Percentiles rank a stretch among this genome's conserved stretches.
phyloP scores from a whole-genome alignment of 2,797 vertebrate species.

The Onychomys torridus region DNA sequence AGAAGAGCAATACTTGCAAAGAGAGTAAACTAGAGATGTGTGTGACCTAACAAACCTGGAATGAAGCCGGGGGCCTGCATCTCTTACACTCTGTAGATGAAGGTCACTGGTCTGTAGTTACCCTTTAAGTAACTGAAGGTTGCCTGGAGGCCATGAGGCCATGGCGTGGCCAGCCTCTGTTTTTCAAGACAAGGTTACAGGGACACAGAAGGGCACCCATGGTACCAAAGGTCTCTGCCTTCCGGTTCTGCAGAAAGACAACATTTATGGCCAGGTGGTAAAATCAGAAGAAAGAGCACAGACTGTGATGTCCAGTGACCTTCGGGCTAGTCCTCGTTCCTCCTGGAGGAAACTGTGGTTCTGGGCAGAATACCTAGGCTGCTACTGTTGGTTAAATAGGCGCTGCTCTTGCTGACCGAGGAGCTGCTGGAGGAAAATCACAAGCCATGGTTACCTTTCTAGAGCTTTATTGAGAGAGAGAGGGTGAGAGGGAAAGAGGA shows the following conservation, averaged over 20 bases:
- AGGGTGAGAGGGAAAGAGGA: no score
- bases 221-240: neutral
- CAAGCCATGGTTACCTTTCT: no score
- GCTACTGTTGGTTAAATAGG: no score
- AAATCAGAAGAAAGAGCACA: neutral
- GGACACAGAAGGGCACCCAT: neutral
- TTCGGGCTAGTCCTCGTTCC: neutral
- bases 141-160: no score
- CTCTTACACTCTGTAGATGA: rapidly evolving
- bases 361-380: rapidly evolving
- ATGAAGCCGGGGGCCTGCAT: no score
- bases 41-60: neutral
- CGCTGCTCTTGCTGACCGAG: no score
- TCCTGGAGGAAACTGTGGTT: neutral
- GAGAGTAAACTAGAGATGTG: rapidly evolving
- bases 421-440: no score
- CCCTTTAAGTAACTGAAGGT: neutral
- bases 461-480: no score
- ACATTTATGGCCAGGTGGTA: neutral
- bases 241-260: neutral
- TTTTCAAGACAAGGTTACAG: neutral
- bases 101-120: rapidly evolving
- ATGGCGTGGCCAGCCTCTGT: rapidly evolving
- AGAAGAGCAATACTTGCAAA: neutral
- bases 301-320: neutral